Evolutionary conservation across 1,140 invertebrate species (phyloP), one percentile per base, ranked within the genome.

Genomic region (Trypoxylus dichotomus): DNA sequence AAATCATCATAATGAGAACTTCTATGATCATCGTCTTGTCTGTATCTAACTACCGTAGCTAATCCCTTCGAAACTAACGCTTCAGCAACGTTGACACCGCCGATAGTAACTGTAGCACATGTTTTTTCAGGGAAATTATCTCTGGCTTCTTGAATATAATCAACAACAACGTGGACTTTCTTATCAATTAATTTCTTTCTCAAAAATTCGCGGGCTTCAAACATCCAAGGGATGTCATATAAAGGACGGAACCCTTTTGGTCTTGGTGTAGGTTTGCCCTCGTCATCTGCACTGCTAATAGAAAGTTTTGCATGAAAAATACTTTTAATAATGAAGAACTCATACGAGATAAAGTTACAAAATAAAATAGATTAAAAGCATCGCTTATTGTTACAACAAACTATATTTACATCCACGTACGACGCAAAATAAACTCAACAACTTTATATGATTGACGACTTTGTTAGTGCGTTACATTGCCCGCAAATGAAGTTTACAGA

Each of bases 211-310:
- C 98, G 90, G 0, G 97, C 97, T 86, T 99, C 98, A 86, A 95
- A 98, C 95, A 99, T 97, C 90, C 94, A 98, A 6, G 98, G 98
- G 83, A 99, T 95, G 83, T 99, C 98, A 85, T 99, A 99, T 0
- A 99, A 90, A 1, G 97, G 96, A 78, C 95, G 90, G 83, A 94
- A 92, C 86, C 91, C 91, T 85, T 89, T 92, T 78, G 91, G 85
- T 80, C 91, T 89, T 37, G 89, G 88, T 6, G 89, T 86, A 37
- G 89, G 86, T 83, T 93, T 93, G 0, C 88, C 89, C 78, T 92
- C 91, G 76, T 92, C 91, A 76, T 89, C 90, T n/a, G 87, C 85
- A 72, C 85, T 84, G 37, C 81, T 83, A 54, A 2, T 19, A 41
- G 41, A 74, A 41, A 25, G 15, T 37, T 74, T 7, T 10, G 11